phyloP scores from a whole-genome alignment of 2,113 vertebrate species.

The Zootoca vivipara region DNA sequence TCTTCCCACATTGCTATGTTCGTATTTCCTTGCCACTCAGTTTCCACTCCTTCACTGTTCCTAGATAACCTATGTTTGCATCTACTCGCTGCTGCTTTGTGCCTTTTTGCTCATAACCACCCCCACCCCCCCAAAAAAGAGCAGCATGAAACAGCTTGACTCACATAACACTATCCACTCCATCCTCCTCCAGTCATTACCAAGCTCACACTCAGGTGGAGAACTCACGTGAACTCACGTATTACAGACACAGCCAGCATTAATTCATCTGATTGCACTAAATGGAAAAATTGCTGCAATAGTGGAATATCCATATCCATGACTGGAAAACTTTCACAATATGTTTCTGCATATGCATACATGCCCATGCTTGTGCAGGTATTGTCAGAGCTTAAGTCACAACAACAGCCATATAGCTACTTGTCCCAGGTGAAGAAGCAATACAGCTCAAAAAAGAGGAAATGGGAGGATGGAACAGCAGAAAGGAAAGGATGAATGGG shows the following conservation, averaged over 20 bases:
- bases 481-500: neutral
- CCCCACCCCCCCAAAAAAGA: neutral
- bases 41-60: neutral
- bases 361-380: neutral
- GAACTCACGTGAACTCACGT: neutral
- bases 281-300: neutral
- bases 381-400: neutral
- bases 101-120: neutral
- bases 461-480: neutral
- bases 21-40: neutral
- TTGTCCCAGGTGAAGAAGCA: neutral
- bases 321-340: neutral
- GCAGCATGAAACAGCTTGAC: neutral
- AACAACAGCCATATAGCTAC: neutral
- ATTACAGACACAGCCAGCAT: neutral
- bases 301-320: neutral
- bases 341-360: neutral
- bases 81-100: neutral
- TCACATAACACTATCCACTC: neutral
- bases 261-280: neutral
- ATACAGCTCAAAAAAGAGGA: neutral
- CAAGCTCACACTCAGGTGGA: neutral
- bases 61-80: neutral
- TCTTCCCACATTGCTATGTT: neutral
- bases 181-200: neutral